Percentiles rank a stretch among this genome's conserved stretches.
These are phyloP conservation scores for Drosophila leonis DNA, from an alignment of 2,888 invertebrate species.

Conservation along the genomic window DNA sequence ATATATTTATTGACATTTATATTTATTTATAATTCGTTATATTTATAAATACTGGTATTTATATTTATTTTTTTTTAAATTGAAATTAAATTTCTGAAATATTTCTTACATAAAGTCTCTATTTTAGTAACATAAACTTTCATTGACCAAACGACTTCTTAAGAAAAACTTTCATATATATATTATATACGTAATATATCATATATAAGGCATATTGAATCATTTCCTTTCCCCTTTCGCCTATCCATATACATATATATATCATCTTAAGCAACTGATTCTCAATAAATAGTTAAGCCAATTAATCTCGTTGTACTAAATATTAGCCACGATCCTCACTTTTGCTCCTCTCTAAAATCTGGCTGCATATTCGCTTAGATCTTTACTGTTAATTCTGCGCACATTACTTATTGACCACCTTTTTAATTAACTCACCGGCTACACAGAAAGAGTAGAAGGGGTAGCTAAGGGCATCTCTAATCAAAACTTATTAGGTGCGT, in stretches of 20 bases:
- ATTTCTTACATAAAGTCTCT: no score
- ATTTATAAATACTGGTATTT: no score
- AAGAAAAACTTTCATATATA: no score
- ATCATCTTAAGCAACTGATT: not conserved
- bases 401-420: conserved; percentile 21
- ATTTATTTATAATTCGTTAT: no score
- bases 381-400: conserved; percentile 10
- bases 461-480: conserved; percentile 40
- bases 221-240: not conserved
- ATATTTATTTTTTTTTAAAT: not conserved
- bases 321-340: not conserved
- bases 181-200: not conserved
- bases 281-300: not conserved
- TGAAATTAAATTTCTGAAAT: no score
- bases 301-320: not conserved
- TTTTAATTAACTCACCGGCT: conserved; percentile 65
- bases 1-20: no score
- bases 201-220: not conserved
- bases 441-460: not conserved
- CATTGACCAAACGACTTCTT: no score
- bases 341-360: not conserved
- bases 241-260: not conserved
- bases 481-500: conserved; percentile 75
- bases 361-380: conserved; percentile 7
- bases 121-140: no score